Base-by-base conservation (phyloP, 2,113 vertebrate genomes). In the Alexandromys fortis region DNA sequence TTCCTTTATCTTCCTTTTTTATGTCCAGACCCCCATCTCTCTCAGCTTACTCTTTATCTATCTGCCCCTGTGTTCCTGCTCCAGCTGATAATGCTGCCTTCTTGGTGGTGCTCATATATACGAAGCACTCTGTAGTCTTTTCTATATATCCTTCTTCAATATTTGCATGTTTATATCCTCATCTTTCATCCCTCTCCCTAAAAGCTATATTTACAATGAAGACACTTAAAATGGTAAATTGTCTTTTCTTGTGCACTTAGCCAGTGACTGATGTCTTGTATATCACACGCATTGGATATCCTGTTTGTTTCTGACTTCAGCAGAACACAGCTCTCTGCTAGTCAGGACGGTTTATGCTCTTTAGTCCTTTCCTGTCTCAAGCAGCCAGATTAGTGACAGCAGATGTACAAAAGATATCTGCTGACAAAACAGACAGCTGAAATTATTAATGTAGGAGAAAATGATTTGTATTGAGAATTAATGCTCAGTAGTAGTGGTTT, bases 161-260 rank as follows among this genome's bases (percentile, higher is more conserved):
- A 81, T 35, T 65, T 42, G 10, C 1, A 14, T 35, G 10, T 86
- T 90, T 83, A 42, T 7, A 55, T 3, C 28, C 33, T 91, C 1
- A 22, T 10, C 45, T 95, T 91, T 21, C 13, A 21, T 0, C 4
- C 10, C 7, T 85, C 17, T 94, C 35, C 28, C 87, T 72, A 92
- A 81, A 89, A 70, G 22, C 38, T 30, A 67, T 79, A 17, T 90
- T 42, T 93, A 12, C 10, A 4, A 2, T 52, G 79, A 78, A 42
- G 38, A 86, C 63, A 90, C 87, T 75, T 67, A 90, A 90, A 90
- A 42, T n/a, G 90, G 45, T 14, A 33, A 89, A 89, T 72, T 33
- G 77, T 88, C 11, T 68, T 7, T 83, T 22, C 49, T 1, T 58
- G 5, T 52, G 73, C 16, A 94, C 24, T 7, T 45, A 82, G 16